Conservation (phyloP, 2,113 vertebrate species). For the Struthio camelus region DNA sequence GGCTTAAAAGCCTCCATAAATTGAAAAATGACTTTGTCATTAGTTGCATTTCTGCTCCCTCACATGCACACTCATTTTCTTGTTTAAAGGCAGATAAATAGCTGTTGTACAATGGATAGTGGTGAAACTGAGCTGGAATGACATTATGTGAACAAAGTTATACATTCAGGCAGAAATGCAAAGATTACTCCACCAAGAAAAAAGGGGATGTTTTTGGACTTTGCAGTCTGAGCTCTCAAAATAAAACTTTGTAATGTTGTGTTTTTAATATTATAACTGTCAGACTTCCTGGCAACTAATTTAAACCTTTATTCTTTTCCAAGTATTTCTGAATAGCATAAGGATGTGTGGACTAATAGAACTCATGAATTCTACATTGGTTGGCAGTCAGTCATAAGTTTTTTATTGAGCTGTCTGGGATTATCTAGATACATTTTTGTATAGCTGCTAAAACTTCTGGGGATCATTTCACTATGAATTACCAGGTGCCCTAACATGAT, state of each 20-base stretch:
- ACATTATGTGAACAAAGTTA: background rate
- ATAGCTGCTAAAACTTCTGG: constrained; percentile 11
- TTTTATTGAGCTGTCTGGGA: constrained; percentile 20
- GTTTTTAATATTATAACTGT: constrained; percentile 29
- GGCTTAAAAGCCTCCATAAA: constrained; percentile 15
- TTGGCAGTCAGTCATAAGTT: constrained; percentile 25
- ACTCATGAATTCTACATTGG: background rate
- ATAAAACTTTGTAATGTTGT: constrained; percentile 14
- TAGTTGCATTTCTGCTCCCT: constrained; percentile 3
- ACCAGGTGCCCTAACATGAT: background rate
- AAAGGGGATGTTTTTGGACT: background rate
- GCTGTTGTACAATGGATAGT: constrained; percentile 2
- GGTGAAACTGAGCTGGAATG: background rate
- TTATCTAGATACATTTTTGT: constrained; percentile 43
- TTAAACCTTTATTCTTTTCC: constrained; percentile 25
- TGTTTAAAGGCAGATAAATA: constrained; percentile 29
- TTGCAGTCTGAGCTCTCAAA: background rate
- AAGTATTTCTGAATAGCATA: constrained; percentile 48
- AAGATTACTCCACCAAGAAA: background rate
- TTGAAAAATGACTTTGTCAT: constrained; percentile 45
- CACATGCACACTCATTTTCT: constrained; percentile 11
- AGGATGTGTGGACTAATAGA: constrained; percentile 1
- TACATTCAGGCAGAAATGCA: background rate
- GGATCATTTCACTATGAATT: constrained; percentile 24
- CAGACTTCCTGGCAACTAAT: constrained; percentile 26